Evolutionary conservation across 2,113 vertebrate species (phyloP).

Genomic region (Heptranchias perlo): DNA sequence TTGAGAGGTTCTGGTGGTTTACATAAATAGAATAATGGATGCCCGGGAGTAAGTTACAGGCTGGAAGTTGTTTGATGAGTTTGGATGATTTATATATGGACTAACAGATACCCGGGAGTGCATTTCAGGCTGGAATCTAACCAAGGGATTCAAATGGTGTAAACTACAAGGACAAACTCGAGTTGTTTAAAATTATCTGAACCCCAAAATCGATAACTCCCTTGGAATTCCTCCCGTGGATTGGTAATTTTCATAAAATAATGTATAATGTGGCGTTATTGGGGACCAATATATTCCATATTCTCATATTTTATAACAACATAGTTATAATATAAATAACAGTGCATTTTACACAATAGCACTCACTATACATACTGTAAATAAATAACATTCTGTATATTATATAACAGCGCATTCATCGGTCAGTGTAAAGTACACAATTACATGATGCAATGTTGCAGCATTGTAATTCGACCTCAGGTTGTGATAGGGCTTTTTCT

Average conservation of each 20-base stretch:
- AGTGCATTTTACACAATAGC: slow-evolving; percentile 16
- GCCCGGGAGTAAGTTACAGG: not conserved
- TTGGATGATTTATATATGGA: not conserved
- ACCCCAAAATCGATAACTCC: not conserved
- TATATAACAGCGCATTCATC: not conserved
- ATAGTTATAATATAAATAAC: slow-evolving; percentile 12
- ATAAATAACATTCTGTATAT: slow-evolving; percentile 4
- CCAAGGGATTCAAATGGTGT: not conserved
- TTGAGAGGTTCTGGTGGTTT: not conserved
- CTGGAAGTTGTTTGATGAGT: not conserved
- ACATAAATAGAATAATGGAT: not conserved
- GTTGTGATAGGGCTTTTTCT: not conserved
- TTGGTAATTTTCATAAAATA: not conserved
- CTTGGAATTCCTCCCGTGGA: not conserved
- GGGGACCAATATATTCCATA: slow-evolving; percentile 19
- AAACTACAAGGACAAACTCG: not conserved
- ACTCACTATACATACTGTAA: slow-evolving; percentile 4
- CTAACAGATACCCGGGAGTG: not conserved
- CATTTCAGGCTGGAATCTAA: not conserved
- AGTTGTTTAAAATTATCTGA: not conserved
- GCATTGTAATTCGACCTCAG: too few relatives aligned
- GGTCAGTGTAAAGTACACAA: not conserved
- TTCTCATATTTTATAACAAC: not conserved
- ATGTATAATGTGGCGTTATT: too few relatives aligned
- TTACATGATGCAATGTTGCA: not conserved